These are phyloP conservation scores for Sebastes hopkinsi DNA, from an alignment of 2,797 vertebrate genomes.

Conservation along the genomic window DNA sequence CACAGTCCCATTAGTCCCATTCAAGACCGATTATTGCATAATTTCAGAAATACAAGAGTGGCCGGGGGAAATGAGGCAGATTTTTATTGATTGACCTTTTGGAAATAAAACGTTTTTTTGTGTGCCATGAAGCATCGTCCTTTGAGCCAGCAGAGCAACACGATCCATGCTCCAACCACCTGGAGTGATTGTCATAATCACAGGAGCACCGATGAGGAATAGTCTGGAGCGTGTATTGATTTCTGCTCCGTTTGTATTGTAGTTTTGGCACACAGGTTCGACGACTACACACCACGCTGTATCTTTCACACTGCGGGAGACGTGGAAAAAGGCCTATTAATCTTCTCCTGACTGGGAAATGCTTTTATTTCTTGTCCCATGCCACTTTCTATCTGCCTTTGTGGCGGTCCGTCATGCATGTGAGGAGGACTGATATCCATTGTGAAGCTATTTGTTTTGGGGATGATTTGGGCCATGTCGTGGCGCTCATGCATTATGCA, in stretches of 20 bases:
- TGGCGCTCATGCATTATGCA: constrained; percentile 57
- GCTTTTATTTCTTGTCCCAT: constrained; percentile 34
- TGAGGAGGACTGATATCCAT: constrained; percentile 26
- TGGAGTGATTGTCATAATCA: constrained; percentile 49
- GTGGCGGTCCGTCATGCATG: not conserved
- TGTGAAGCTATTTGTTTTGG: constrained; percentile 53
- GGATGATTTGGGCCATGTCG: constrained; percentile 30
- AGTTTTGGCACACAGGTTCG: constrained; percentile 22
- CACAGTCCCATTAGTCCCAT: not conserved
- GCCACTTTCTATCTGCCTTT: not conserved
- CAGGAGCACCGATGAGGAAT: constrained; percentile 28
- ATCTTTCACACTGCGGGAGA: constrained; percentile 38
- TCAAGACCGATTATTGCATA: constrained; percentile 46
- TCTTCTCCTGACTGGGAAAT: constrained; percentile 20
- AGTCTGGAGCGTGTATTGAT: constrained; percentile 44
- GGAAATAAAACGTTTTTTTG: constrained; percentile 16
- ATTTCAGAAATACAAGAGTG: constrained; percentile 27
- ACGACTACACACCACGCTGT: constrained; percentile 36
- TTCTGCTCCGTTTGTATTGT: constrained; percentile 44
- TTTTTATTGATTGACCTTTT: constrained; percentile 56
- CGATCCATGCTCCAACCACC: constrained; percentile 40
- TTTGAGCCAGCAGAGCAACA: constrained; percentile 23
- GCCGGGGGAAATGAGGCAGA: constrained; percentile 5
- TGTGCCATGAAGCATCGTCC: constrained; percentile 11
- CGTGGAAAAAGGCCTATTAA: constrained; percentile 3